phyloP scores from a whole-genome alignment of 1,140 invertebrate genomes.

The Drosophila cardini region DNA sequence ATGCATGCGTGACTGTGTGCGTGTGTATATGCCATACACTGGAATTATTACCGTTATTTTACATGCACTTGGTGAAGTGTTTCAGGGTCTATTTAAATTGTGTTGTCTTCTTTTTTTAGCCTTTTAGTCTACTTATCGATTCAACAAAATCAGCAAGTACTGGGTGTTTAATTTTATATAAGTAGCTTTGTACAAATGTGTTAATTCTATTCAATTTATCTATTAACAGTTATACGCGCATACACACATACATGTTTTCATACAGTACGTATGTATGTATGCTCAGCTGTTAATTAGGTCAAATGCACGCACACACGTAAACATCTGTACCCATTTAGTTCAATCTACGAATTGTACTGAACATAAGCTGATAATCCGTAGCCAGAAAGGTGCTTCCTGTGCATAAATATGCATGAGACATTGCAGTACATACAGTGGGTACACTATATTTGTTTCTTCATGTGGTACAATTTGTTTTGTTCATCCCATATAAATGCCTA shows the following conservation, averaged over 20 bases:
- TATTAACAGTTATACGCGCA: not conserved
- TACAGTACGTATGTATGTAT: not conserved
- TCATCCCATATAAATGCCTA: constrained; percentile 21
- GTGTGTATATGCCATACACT: constrained; percentile 1
- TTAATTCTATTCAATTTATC: constrained; percentile 10
- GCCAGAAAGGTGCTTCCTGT: constrained; percentile 19
- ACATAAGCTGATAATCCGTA: constrained; percentile 16
- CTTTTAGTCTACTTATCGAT: constrained; percentile 26
- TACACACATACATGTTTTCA: not conserved
- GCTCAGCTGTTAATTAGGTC: not conserved
- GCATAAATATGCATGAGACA: constrained; percentile 15
- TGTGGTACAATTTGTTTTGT: constrained; percentile 20
- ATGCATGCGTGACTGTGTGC: not conserved
- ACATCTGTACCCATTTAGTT: not conserved
- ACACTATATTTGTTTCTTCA: constrained; percentile 2
- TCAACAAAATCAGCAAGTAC: constrained; percentile 26
- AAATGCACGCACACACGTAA: not conserved
- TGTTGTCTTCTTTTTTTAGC: not conserved
- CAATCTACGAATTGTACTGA: not conserved
- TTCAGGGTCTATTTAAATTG: not conserved
- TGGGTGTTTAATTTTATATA: not conserved
- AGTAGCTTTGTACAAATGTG: not conserved
- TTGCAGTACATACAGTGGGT: not conserved
- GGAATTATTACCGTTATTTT: constrained; percentile 21
- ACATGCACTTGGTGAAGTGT: not conserved